These are phyloP conservation scores for Hypsopygia costalis DNA, from an alignment of 2,888 invertebrate species.

Conservation along the genomic window DNA sequence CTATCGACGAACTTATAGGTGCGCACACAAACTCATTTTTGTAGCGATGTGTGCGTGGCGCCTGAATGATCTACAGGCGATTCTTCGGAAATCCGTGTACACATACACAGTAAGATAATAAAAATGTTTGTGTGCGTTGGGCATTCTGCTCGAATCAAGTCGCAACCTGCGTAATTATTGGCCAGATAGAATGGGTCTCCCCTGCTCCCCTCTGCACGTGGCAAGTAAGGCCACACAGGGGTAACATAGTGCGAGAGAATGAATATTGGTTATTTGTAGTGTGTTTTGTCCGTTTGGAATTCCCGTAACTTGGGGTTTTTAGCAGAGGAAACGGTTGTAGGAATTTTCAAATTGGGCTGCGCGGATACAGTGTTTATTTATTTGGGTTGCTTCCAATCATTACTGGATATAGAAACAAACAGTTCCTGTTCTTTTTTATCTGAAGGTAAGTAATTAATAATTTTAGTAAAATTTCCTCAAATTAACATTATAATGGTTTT, in stretches of 20 bases:
- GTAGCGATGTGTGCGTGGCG: slow-evolving; percentile 51
- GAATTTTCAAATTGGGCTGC: slow-evolving; percentile 29
- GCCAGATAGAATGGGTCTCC: slow-evolving; percentile 26
- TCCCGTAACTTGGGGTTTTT: slow-evolving; percentile 50
- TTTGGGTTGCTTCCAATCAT: background rate
- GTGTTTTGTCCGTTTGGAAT: slow-evolving; percentile 40
- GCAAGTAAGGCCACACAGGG: slow-evolving; percentile 25
- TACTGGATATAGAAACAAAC: background rate
- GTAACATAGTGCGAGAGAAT: slow-evolving; percentile 4
- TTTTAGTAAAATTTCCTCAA: no score
- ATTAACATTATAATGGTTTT: no score
- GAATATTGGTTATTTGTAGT: slow-evolving; percentile 15
- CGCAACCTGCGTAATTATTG: slow-evolving; percentile 39
- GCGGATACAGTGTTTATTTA: slow-evolving; percentile 16
- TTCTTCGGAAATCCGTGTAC: slow-evolving; percentile 58
- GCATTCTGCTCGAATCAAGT: slow-evolving; percentile 22
- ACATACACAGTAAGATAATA: slow-evolving; percentile 20
- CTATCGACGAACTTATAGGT: slow-evolving; percentile 34
- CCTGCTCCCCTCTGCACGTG: slow-evolving; percentile 26
- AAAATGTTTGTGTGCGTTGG: slow-evolving; percentile 36
- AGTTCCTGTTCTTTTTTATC: background rate
- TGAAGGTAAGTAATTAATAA: no score
- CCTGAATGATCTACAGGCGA: slow-evolving; percentile 38
- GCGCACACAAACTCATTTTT: slow-evolving; percentile 35
- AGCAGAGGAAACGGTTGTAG: slow-evolving; percentile 36